phyloP scores from a whole-genome alignment of 2,888 invertebrate genomes.

The Ganaspis brasiliensis region DNA sequence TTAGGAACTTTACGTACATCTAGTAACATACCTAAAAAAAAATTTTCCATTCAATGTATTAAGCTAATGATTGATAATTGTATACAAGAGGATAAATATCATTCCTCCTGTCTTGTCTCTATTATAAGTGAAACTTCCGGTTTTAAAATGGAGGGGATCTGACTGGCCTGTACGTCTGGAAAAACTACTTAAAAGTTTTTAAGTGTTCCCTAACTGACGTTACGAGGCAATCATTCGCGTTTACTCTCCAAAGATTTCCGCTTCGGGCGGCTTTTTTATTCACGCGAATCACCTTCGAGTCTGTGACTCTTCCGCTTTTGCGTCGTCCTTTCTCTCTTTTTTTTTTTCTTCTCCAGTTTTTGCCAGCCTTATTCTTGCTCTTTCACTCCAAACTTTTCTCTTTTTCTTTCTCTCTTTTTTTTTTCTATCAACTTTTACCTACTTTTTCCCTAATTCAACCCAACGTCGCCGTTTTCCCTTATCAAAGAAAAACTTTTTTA shows the following conservation, averaged over 20 bases:
- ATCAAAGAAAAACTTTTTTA: conserved; percentile 47
- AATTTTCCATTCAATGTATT: no score
- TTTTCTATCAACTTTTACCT: conserved; percentile 39
- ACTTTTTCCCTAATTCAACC: conserved; percentile 19
- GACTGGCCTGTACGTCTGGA: conserved; percentile 7
- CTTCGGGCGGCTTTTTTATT: conserved; percentile 58
- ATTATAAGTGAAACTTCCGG: conserved; percentile 66
- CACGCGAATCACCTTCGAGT: conserved; percentile 52
- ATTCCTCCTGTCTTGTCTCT: conserved; percentile 55
- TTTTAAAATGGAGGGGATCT: conserved; percentile 15
- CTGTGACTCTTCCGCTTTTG: conserved; percentile 37
- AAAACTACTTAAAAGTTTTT: conserved; percentile 75
- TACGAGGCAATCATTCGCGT: conserved; percentile 74
- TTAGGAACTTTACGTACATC: no score
- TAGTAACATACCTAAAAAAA: no score
- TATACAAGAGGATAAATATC: conserved; percentile 49
- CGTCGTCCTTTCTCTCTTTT: conserved; percentile 19
- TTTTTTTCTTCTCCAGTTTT: conserved; percentile 21
- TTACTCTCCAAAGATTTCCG: conserved; percentile 66
- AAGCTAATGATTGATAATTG: not conserved
- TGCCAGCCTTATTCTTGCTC: conserved; percentile 22
- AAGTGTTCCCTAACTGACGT: conserved; percentile 74
- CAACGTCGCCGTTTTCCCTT: conserved; percentile 38
- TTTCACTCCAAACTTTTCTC: conserved; percentile 34
- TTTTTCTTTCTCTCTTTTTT: conserved; percentile 49